Conservation (phyloP, 2,888 invertebrate genomes). For the Dicranocentrus wangi region DNA sequence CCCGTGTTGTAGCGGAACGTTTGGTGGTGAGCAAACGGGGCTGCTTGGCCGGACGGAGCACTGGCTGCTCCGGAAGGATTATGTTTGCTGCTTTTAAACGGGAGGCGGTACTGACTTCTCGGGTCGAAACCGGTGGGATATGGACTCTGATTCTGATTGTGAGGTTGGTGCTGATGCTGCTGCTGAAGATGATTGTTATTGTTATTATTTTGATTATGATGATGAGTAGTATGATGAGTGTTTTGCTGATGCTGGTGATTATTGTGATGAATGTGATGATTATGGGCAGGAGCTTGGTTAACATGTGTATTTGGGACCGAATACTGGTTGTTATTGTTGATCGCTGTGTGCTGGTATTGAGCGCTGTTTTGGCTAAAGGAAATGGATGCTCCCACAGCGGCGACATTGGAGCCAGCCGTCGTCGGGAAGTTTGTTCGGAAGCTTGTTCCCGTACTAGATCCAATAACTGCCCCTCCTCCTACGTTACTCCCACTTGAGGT, state of each 20-base stretch:
- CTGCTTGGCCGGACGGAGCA: constrained; percentile 13
- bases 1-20: constrained; percentile 24
- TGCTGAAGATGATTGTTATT: constrained; percentile 17
- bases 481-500: constrained; percentile 36
- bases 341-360: background rate
- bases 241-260: constrained; percentile 10
- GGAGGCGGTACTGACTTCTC: constrained; percentile 17
- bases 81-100: constrained; percentile 10
- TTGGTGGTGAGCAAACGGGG: constrained; percentile 38
- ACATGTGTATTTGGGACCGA: background rate
- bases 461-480: background rate
- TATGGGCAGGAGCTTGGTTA: background rate
- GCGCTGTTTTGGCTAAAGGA: constrained; percentile 46
- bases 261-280: background rate
- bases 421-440: constrained; percentile 22
- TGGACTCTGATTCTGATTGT: too few species aligned
- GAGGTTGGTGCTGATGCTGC: constrained; percentile 15
- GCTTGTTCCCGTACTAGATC: background rate
- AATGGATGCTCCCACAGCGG: constrained; percentile 41
- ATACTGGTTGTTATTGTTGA: background rate
- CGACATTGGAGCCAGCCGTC: constrained; percentile 8
- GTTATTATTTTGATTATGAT: background rate
- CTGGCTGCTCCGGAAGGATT: background rate
- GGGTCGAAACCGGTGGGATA: constrained; percentile 48
- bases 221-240: background rate